phyloP scores from a whole-genome alignment of 2,888 invertebrate genomes.

The Leucania comma region DNA sequence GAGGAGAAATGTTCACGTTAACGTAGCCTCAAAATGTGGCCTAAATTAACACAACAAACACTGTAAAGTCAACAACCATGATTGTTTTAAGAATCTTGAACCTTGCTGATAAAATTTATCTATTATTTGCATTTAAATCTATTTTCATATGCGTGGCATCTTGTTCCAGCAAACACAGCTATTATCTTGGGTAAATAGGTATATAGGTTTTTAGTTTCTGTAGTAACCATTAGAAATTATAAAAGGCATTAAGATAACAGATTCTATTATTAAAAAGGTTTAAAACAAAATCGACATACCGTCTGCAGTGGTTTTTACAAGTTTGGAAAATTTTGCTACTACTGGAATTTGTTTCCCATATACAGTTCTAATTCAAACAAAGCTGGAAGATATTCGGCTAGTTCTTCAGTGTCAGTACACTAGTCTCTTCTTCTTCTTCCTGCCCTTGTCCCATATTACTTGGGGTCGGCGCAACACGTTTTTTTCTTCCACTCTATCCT shows the following conservation, averaged over 20 bases:
- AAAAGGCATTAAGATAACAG: neutral
- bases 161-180: constrained; percentile 19
- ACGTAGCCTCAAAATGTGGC: neutral
- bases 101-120: constrained; percentile 54
- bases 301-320: too few species aligned
- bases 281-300: too few species aligned
- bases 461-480: too few species aligned
- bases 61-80: constrained; percentile 26
- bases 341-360: too few species aligned
- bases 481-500: too few species aligned
- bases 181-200: constrained; percentile 17
- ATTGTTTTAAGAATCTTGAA: constrained; percentile 32
- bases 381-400: too few species aligned
- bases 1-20: neutral
- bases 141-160: constrained; percentile 27
- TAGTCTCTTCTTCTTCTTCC: too few species aligned
- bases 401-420: too few species aligned
- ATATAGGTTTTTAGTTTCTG: constrained; percentile 23
- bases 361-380: too few species aligned
- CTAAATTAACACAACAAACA: constrained; percentile 25
- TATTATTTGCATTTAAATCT: constrained; percentile 45
- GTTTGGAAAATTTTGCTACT: too few species aligned
- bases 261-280: neutral
- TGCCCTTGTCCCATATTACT: too few species aligned
- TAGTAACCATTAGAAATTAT: neutral